Conservation (phyloP, 2,888 invertebrate genomes). For the Thelaira solivaga region DNA sequence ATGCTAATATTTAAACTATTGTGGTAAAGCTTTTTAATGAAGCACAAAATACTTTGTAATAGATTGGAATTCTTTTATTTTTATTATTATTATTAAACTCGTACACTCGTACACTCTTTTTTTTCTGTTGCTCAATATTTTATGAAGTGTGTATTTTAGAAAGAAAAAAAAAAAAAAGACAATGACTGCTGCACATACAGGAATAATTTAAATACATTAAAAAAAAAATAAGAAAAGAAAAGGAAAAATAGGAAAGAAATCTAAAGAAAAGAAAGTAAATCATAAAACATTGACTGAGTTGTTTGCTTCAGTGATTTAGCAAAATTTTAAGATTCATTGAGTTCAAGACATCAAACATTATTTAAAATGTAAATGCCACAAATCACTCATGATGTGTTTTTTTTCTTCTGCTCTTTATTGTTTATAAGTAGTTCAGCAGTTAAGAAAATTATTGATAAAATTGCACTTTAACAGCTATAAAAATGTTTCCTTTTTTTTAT, state of each 20-base stretch:
- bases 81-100: too few relatives aligned
- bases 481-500: too few relatives aligned
- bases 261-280: too few relatives aligned
- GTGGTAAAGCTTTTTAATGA: conserved; percentile 56
- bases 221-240: background rate
- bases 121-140: background rate
- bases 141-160: conserved; percentile 46
- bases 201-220: conserved; percentile 39
- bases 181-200: background rate
- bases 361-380: conserved; percentile 12
- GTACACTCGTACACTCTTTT: too few relatives aligned
- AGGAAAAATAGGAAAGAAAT: too few relatives aligned
- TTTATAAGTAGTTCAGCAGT: conserved; percentile 21
- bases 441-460: conserved; percentile 4
- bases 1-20: conserved; percentile 63
- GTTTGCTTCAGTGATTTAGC: conserved; percentile 31
- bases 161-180: conserved; percentile 23
- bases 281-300: conserved; percentile 20
- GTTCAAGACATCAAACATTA: conserved; percentile 35
- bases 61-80: conserved; percentile 46
- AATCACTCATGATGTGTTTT: conserved; percentile 40
- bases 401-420: too few relatives aligned
- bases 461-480: background rate
- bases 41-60: conserved; percentile 60
- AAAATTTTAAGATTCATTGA: conserved; percentile 20